Conservation (phyloP, 92 coral and sea anemone species). For the Nematostella vectensis region DNA sequence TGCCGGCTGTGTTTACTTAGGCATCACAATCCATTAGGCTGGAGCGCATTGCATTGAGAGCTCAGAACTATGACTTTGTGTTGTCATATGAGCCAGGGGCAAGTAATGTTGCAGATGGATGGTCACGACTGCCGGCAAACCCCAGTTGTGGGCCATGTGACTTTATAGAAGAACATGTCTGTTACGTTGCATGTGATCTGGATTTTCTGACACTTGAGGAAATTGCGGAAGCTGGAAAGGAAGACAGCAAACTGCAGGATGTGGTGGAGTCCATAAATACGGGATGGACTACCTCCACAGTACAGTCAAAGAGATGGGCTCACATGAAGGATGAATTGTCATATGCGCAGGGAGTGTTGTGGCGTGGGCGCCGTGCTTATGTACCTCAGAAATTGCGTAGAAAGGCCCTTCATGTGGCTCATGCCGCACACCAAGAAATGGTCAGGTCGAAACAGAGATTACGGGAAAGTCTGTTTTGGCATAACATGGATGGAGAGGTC, state of each 20-base stretch:
- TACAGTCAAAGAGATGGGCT: conserved; percentile 8
- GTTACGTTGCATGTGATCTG: conserved; percentile 8
- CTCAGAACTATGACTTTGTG: too few relatives aligned
- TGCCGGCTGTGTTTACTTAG: conserved; percentile 6
- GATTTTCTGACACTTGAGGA: conserved; percentile 4
- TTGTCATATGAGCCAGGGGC: too few relatives aligned
- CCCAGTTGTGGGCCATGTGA: background rate
- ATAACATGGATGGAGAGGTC: conserved; percentile 36
- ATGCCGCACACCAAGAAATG: conserved; percentile 32
- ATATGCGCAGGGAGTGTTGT: conserved; percentile 11
- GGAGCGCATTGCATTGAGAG: too few relatives aligned
- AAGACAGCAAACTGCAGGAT: conserved; percentile 6
- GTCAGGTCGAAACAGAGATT: conserved; percentile 39
- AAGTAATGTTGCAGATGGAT: too few relatives aligned
- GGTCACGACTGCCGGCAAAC: conserved; percentile 13
- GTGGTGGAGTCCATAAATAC: conserved; percentile 6
- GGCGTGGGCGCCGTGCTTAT: conserved; percentile 33
- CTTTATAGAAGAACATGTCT: conserved; percentile 19
- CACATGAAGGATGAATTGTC: too few relatives aligned
- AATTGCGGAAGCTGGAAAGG: conserved; percentile 13
- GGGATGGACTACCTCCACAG: background rate
- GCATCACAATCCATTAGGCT: conserved; percentile 25
- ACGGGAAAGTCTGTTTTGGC: conserved; percentile 36
- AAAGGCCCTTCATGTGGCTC: too few relatives aligned
- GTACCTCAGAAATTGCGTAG: too few relatives aligned